A percentile compares a stretch with the other conserved stretches of the same genome.
Conservation (phyloP, 2,797 vertebrate genomes). For the Helicolenus hilgendorfi region DNA sequence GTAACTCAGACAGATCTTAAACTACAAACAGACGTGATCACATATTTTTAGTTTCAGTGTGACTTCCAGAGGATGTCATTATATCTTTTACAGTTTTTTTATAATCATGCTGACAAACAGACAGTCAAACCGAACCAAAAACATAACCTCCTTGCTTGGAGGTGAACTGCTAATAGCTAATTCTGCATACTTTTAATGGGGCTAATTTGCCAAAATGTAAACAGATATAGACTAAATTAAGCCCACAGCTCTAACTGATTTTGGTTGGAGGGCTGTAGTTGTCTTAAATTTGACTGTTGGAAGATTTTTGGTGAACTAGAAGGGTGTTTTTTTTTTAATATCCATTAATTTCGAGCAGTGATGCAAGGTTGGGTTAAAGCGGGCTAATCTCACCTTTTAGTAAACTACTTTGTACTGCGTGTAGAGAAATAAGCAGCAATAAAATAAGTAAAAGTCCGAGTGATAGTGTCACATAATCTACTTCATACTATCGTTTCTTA, state of each 20-base stretch:
- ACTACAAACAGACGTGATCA: not conserved
- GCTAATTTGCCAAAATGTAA: not conserved
- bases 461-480: not conserved
- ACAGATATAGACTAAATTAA: not conserved
- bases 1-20: not conserved
- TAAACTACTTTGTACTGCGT: not conserved
- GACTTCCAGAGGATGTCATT: not conserved
- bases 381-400: not conserved
- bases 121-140: too few relatives aligned
- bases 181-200: not conserved
- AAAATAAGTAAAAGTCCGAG: not conserved
- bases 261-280: not conserved
- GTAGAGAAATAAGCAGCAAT: too few relatives aligned
- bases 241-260: too few relatives aligned
- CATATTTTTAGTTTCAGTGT: not conserved
- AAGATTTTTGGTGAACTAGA: too few relatives aligned
- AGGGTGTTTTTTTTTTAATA: not conserved
- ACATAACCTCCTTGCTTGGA: too few relatives aligned
- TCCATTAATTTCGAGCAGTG: not conserved
- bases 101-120: too few relatives aligned
- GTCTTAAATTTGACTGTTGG: too few relatives aligned
- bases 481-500: not conserved
- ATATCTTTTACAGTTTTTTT: not conserved
- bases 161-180: fast-evolving
- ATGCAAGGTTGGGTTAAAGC: not conserved